Evolutionary conservation across 2,888 invertebrate genomes (phyloP), one percentile per base, ranked within the genome.

Genomic region (Ernsta delagoae): DNA sequence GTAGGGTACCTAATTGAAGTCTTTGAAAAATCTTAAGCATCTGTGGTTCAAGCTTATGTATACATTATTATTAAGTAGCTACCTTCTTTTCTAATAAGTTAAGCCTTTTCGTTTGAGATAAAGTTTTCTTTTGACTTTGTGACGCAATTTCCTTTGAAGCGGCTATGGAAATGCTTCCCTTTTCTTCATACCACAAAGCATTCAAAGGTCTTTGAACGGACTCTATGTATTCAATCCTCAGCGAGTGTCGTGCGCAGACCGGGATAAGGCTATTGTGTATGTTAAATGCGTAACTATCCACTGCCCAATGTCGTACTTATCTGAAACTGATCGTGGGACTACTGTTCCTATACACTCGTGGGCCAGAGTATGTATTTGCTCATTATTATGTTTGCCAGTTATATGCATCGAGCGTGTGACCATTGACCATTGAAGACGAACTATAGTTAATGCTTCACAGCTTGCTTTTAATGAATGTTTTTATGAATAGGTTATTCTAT

Each of bases 201-300:
- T 61, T 61, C 36, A 61, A 61, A 60, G 36, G 48, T 50, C 50
- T 61, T 61, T 61, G 61, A 61, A 50, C 50, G 36, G 50, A 50
- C 41, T 43, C 36, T 50, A 50, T 12, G 48, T 50, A 61, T 61
- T 61, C 50, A 61, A 61, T 61, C 61, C 36, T 61, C 50, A 4
- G 34, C 45, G 48, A 9, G 36, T 39, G 59, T 59, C 59, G 50
- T 50, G 61, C 50, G 16, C 43, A 24, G 43, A 61, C 34, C 8
- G 11, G 61, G 50, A 48, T 34, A 45, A 48, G 36, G 12, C 50
- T 36, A 50, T 61, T 50, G 48, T 61, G 36, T 50, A 50, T 61
- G 61, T 61, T 50, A 16, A 61, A 45, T 31, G 45, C 60, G 45
- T 60, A 59, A 59, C 39, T 59, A 59, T 59, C 16, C 57, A 59